Evolutionary conservation across 2,888 invertebrate species (phyloP), one percentile per base, ranked within the genome.

Genomic region (Aleiodes testaceus): DNA sequence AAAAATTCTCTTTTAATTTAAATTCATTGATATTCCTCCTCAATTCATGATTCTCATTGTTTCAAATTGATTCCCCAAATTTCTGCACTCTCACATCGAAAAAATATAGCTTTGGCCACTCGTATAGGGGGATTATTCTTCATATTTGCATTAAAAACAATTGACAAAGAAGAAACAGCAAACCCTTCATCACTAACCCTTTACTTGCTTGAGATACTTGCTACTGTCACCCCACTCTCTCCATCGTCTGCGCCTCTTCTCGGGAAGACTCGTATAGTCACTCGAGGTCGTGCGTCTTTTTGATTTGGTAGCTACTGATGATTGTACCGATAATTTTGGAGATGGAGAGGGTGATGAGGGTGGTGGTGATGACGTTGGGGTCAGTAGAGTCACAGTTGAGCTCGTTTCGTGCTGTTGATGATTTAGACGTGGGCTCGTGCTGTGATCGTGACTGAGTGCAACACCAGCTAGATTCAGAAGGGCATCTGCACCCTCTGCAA

Each of bases 401-500:
- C n/a, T 73, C 68, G 36, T 11, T 26, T 72, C 71, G 6, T 69
- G 47, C 14, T 49, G 49, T 9, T 66, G 65, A 44, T 70, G 66
- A 70, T 74, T 69, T 14, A 59, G 52, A 50, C 67, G 72, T 63
- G 44, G 72, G 44, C 7, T 78, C 7, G 74, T 75, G 75, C 55
- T 78, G 67, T 84, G 81, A 75, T 77, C 79, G 16, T 79, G 76
- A 36, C 81, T 78, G 14, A 89, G 89, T 44, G 84, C 86, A 47
- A 91, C 91, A 5, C 93, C 93, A 0, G 94, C 94, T 70, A 95
- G 88, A 84, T 94, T 94, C 53, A 95, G 88, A 74, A 95, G 87
- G 0, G 94, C 94, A 81, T 94, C 94, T 0, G 94, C 94, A 72
- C 94, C 94, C 85, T 94, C 94, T 50, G 92, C 93, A 76, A 94